phyloP scores from a whole-genome alignment of 1,140 invertebrate genomes.

The Nasonia longicornis region DNA sequence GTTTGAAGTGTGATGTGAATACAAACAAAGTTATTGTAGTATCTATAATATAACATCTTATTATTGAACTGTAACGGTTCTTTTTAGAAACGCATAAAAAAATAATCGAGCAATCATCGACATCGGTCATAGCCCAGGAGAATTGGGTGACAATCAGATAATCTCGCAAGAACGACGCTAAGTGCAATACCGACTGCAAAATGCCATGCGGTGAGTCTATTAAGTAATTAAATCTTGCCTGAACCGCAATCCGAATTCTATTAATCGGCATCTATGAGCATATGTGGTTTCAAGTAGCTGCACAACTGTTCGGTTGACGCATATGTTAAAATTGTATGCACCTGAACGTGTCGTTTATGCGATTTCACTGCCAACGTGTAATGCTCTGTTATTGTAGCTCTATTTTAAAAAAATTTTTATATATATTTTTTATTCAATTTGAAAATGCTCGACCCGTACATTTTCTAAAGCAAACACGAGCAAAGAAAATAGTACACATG shows the following conservation, averaged over 20 bases:
- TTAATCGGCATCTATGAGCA: neutral
- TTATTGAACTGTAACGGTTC: neutral
- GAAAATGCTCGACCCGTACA: no score
- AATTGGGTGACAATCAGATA: neutral
- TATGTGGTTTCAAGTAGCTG: neutral
- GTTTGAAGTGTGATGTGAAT: neutral
- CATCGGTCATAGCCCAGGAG: neutral
- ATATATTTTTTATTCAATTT: no score
- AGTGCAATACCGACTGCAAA: neutral
- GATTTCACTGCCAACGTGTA: no score
- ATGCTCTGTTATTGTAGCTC: no score
- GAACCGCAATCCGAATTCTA: neutral
- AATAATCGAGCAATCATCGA: neutral
- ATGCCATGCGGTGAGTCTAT: neutral
- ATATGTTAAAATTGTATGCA: conserved; percentile 7
- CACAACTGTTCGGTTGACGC: conserved; percentile 14
- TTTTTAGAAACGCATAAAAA: neutral
- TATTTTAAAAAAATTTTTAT: no score
- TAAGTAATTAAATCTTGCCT: neutral
- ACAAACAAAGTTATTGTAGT: neutral
- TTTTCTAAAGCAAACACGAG: no score
- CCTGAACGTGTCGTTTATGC: neutral
- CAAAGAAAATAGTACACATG: no score
- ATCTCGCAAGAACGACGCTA: neutral
- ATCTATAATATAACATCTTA: no score